Base-by-base conservation (phyloP, 2,888 invertebrate genomes). In the Leistus spinibarbis region DNA sequence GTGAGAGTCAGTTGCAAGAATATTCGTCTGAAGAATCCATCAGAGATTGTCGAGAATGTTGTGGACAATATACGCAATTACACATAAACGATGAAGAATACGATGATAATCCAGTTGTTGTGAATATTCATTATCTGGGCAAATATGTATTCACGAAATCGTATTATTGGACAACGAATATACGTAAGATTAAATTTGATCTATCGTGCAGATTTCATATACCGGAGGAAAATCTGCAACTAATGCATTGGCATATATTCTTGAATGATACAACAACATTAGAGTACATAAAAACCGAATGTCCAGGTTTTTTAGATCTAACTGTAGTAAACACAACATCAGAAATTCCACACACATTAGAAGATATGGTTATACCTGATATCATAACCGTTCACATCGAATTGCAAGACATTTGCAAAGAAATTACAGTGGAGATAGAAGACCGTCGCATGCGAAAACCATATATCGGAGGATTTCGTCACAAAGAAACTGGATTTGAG, bases 401-500 rank as follows among this genome's bases (percentile, higher is more conserved):
- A 54, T 84, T 84, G 7, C 86, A 86, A 64, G 85, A 87, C 67
- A 84, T 86, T 3, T 81, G 83, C 2, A 87, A 86, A 79, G 86
- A 87, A 68, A 82, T 90, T 16, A 87, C 89, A 13, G 89, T 90
- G 0, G 89, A 90, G 83, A 89, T 91, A 77, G 88, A 89, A 79
- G 88, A 90, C 79, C 85, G 87, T 54, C 82, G 86, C 0, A 91
- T 92, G 54, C 82, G 87, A 56, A 96, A 96, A 82, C 94, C 95
- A 0, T 94, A 91, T 86, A 85, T 93, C 79, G 95, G 96, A 68
- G 97, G 97, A 40, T 97, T 93, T 85, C 88, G 89, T 76, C 90
- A 97, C 84, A 89, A 89, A 79, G 82, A 88, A 69, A 93, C 92
- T 72, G 91, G 92, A 20, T 84, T 88, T 7, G 89, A 92, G 80